These are phyloP conservation scores for Narcine bancroftii DNA, from an alignment of 2,113 vertebrate genomes.

Conservation along the genomic window DNA sequence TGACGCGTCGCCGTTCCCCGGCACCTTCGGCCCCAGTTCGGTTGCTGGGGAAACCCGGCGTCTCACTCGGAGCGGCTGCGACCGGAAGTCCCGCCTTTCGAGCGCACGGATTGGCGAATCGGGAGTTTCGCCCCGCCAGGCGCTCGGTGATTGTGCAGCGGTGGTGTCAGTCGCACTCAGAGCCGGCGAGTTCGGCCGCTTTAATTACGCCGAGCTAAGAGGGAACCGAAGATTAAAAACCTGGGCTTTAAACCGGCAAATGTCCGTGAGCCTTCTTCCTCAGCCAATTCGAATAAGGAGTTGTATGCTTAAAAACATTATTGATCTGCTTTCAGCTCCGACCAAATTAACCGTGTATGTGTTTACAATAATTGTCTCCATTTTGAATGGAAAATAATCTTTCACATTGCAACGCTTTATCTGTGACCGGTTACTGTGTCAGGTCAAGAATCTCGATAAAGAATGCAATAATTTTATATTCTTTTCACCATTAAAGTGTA, in stretches of 20 bases:
- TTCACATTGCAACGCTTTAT: background rate
- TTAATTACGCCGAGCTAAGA: too few species aligned
- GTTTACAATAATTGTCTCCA: background rate
- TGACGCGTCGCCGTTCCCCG: background rate
- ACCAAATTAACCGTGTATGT: background rate
- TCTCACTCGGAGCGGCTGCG: background rate
- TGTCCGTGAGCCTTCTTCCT: background rate
- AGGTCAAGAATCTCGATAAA: too few species aligned
- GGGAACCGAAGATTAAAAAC: too few species aligned
- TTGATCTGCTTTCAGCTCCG: too few species aligned
- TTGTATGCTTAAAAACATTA: background rate
- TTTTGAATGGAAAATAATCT: constrained; percentile 4
- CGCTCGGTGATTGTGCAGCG: background rate
- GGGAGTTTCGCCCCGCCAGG: background rate
- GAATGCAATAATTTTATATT: too few species aligned
- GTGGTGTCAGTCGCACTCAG: background rate
- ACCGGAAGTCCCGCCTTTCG: background rate
- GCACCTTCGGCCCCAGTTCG: background rate
- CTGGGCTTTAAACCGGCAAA: background rate
- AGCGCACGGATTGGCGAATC: background rate
- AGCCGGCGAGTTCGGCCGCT: background rate
- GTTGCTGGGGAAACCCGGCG: constrained; percentile 34
- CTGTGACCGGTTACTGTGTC: background rate
- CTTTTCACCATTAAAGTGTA: too few species aligned
- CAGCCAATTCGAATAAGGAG: background rate